Base-by-base conservation (phyloP, 2,888 invertebrate genomes). In the Pachliopta kotzebuea region DNA sequence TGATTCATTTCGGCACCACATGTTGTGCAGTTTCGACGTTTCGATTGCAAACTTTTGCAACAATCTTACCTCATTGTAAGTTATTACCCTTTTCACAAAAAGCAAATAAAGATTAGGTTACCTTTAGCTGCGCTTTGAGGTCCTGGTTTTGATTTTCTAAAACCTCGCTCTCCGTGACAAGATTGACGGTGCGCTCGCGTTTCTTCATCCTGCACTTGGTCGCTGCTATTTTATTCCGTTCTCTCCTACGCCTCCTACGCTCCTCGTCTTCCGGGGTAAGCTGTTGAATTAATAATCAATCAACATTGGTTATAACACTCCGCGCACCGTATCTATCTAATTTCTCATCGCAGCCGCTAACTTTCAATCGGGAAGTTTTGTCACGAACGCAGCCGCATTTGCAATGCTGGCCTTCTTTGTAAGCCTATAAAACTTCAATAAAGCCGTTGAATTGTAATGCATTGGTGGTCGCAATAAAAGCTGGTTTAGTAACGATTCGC, bases 161-260 rank as follows among this genome's bases (percentile, higher is more conserved):
- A 60, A 95, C 94, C 85, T 97, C 97, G 60, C 97, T 96, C 90
- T 98, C 97, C 69, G 95, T 95, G 72, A 97, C 96, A 72, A 98
- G 90, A 79, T 97, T 97, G 74, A 95, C 95, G 1, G 97, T 97
- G 71, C 96, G 94, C 81, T 97, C 97, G 50, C 98, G 95, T 84
- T 98, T 98, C 93, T 98, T 98, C 93, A 98, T 94, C 71, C 98
- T 94, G 81, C 98, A 98, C 85, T 98, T 98, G 17, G 98, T 98
- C 66, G 98, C 98, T 60, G 98, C 98, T 70, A 98, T 96, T 92
- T 98, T 98, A 86, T 98, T 98, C 73, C 98, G 93, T 86, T 98
- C 98, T 76, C 98, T 94, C 77, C 98, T 93, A 65, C 97, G 93
- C 67, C 96, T 92, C 65, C 98, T 93, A 45, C 98, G 93, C 79